A percentile compares a stretch with the other conserved stretches of the same genome.
Conservation (phyloP, 2,797 vertebrate genomes). For the Bryconaethiops microstoma region DNA sequence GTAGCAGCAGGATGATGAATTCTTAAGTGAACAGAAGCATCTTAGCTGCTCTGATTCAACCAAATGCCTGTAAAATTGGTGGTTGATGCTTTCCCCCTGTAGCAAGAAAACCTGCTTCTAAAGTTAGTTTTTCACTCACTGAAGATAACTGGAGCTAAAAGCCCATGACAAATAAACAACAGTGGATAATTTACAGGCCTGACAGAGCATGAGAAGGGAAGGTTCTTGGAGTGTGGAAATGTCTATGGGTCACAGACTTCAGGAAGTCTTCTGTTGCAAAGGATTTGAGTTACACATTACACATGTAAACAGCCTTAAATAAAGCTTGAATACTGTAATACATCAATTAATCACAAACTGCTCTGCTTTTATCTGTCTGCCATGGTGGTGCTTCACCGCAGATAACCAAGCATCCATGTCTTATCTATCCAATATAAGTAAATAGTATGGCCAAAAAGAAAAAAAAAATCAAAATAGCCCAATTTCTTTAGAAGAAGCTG, state of each 20-base stretch:
- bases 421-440: neutral
- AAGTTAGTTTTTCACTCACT: neutral
- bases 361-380: neutral
- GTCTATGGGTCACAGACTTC: slow-evolving; percentile 1
- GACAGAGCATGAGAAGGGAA: neutral
- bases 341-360: neutral
- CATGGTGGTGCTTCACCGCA: neutral
- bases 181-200: neutral
- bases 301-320: neutral
- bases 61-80: neutral
- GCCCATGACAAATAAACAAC: neutral
- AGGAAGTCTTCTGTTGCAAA: slow-evolving; percentile 9
- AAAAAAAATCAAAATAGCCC: no score
- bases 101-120: neutral
- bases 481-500: no score
- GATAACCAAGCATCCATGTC: neutral
- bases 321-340: neutral
- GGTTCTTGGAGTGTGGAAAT: neutral
- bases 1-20: neutral
- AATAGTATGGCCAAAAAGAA: no score
- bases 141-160: neutral
- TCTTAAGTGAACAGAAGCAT: neutral
- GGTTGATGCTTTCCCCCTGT: neutral
- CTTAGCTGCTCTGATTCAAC: neutral
- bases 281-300: neutral